These are phyloP conservation scores for Diplodus puntazzo DNA, from an alignment of 2,797 vertebrate genomes.

Conservation along the genomic window DNA sequence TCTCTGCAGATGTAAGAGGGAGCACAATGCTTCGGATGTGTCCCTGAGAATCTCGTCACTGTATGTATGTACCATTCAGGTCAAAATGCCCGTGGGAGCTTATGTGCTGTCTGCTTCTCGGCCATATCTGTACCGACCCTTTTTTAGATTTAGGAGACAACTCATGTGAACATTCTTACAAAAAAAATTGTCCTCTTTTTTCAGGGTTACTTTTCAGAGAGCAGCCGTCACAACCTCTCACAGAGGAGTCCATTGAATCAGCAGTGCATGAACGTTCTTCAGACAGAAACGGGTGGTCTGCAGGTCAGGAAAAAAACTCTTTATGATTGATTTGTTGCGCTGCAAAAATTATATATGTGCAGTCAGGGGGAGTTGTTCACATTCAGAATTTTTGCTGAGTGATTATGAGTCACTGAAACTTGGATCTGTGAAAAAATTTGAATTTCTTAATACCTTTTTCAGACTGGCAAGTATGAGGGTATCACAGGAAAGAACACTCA, in stretches of 20 bases:
- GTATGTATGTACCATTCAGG: conserved; percentile 41
- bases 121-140: conserved; percentile 51
- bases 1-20: conserved; percentile 33
- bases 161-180: conserved; percentile 56
- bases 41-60: conserved; percentile 49
- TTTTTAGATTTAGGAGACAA: conserved; percentile 69
- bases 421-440: background rate
- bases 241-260: conserved; percentile 66
- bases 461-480: background rate
- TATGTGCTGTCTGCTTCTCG: conserved; percentile 44
- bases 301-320: conserved; percentile 54
- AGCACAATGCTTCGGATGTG: conserved; percentile 18
- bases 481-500: background rate
- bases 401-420: background rate
- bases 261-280: conserved; percentile 74
- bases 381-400: background rate
- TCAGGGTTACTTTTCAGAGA: conserved; percentile 62
- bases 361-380: background rate
- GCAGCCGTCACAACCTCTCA: conserved; percentile 75
- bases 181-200: conserved; percentile 51
- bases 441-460: background rate
- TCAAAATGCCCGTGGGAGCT: conserved; percentile 49
- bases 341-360: conserved; percentile 33
- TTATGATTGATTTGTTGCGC: conserved; percentile 52
- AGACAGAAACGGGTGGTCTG: conserved; percentile 76